Conservation (phyloP, 2,888 invertebrate genomes). For the Caprella mutica region DNA sequence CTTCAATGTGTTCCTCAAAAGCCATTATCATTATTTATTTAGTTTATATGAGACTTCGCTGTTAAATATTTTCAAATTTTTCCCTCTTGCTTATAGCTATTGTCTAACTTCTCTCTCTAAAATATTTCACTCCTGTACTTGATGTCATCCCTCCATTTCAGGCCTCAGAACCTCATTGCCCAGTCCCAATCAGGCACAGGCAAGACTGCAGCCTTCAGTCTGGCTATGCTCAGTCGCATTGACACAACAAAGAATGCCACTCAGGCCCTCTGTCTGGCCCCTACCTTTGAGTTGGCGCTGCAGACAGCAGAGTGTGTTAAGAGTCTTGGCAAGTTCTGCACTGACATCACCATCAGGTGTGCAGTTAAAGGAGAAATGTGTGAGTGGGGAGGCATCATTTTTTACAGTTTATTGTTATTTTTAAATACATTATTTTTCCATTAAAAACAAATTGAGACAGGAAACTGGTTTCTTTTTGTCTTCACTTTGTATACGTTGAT, state of each 20-base stretch:
- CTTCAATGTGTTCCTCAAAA: not conserved
- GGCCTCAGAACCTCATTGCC: slow-evolving; percentile 84
- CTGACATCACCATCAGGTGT: slow-evolving; percentile 76
- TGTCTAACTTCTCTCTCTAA: not conserved
- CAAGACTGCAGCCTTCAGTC: slow-evolving; percentile 96
- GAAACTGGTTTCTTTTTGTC: not conserved
- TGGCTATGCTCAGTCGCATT: slow-evolving; percentile 90
- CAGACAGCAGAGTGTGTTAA: slow-evolving; percentile 96
- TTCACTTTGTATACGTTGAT: not conserved
- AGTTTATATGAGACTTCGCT: slow-evolving; percentile 2
- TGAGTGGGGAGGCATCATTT: slow-evolving; percentile 33
- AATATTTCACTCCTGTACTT: too few relatives aligned
- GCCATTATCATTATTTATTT: slow-evolving; percentile 7
- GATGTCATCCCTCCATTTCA: too few relatives aligned
- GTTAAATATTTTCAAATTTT: not conserved
- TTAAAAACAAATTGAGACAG: too few relatives aligned
- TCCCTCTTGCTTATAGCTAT: not conserved
- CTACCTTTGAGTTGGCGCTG: slow-evolving; percentile 94
- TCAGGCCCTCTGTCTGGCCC: slow-evolving; percentile 87
- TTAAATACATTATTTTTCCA: too few relatives aligned
- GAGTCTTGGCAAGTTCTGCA: slow-evolving; percentile 86
- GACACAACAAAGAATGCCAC: slow-evolving; percentile 66
- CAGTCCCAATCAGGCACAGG: slow-evolving; percentile 99
- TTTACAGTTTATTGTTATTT: too few relatives aligned
- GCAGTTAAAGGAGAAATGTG: slow-evolving; percentile 85